These are phyloP conservation scores for Cassiopea xamachana DNA, from an alignment of 30 jellyfish, hydroid and myxozoan genomes.

Conservation along the genomic window DNA sequence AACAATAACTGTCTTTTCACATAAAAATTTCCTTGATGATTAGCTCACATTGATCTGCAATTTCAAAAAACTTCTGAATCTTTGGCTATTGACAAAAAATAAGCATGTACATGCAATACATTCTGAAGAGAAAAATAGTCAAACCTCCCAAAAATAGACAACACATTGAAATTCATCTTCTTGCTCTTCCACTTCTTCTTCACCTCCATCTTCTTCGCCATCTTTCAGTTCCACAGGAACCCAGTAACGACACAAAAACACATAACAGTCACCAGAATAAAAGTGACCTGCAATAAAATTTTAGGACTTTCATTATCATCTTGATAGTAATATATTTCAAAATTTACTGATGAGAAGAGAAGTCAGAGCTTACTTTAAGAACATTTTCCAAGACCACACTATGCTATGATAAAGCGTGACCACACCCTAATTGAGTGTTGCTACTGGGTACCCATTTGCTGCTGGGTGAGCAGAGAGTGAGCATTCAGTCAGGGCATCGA, in stretches of 20 bases:
- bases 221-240: constrained; percentile 96
- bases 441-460: too few species aligned
- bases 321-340: too few species aligned
- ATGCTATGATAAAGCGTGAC: too few species aligned
- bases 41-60: too few species aligned
- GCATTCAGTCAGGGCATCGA: too few species aligned
- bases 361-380: too few species aligned
- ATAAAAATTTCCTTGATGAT: too few species aligned
- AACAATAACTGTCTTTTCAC: not conserved
- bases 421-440: too few species aligned
- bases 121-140: not conserved
- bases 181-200: constrained; percentile 83
- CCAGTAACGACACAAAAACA: constrained; percentile 97
- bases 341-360: too few species aligned
- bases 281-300: constrained; percentile 80
- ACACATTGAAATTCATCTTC: constrained; percentile 97
- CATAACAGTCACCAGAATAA: constrained; percentile 97
- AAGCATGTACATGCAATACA: not conserved
- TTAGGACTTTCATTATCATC: not conserved
- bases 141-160: constrained; percentile 99
- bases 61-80: too few species aligned
- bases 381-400: too few species aligned
- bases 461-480: too few species aligned
- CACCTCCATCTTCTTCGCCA: constrained; percentile 86
- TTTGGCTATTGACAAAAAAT: not conserved